These are phyloP conservation scores for Metalampra italica DNA, from an alignment of 2,888 invertebrate genomes.

Conservation along the genomic window DNA sequence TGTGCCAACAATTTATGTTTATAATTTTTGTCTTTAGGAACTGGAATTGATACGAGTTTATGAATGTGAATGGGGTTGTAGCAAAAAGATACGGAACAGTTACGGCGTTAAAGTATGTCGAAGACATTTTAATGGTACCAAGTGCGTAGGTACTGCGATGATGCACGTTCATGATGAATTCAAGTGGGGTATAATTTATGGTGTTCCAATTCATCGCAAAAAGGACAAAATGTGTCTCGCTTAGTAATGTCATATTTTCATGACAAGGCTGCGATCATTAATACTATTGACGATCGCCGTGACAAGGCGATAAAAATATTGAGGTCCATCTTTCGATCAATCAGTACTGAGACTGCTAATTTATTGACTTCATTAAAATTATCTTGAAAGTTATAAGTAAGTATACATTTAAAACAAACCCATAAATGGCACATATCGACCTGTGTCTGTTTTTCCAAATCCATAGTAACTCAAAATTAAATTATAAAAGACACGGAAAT, in stretches of 20 bases:
- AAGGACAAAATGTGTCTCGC: slow-evolving; percentile 27
- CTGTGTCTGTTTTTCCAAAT: background rate
- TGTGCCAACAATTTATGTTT: slow-evolving; percentile 6
- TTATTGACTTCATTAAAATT: background rate
- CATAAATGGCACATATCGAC: too few relatives aligned
- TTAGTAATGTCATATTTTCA: slow-evolving; percentile 16
- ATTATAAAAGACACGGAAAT: too few relatives aligned
- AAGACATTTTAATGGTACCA: slow-evolving; percentile 33
- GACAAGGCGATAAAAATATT: background rate
- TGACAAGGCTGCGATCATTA: too few relatives aligned
- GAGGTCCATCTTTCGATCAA: background rate
- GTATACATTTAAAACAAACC: too few relatives aligned
- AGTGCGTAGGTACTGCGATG: slow-evolving; percentile 19
- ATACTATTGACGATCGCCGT: too few relatives aligned
- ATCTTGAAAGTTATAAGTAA: background rate
- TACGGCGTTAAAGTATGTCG: slow-evolving; percentile 31
- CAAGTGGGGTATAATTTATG: slow-evolving; percentile 47
- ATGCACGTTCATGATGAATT: slow-evolving; percentile 35
- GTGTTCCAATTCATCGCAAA: slow-evolving; percentile 50
- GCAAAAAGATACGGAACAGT: slow-evolving; percentile 26
- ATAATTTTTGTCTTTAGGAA: slow-evolving; percentile 16
- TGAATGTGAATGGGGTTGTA: slow-evolving; percentile 5
- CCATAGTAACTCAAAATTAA: background rate
- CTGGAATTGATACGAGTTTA: slow-evolving; percentile 18
- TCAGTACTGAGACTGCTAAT: background rate